These are phyloP conservation scores for Schizaphis graminum DNA, from an alignment of 2,888 invertebrate genomes.

Conservation along the genomic window DNA sequence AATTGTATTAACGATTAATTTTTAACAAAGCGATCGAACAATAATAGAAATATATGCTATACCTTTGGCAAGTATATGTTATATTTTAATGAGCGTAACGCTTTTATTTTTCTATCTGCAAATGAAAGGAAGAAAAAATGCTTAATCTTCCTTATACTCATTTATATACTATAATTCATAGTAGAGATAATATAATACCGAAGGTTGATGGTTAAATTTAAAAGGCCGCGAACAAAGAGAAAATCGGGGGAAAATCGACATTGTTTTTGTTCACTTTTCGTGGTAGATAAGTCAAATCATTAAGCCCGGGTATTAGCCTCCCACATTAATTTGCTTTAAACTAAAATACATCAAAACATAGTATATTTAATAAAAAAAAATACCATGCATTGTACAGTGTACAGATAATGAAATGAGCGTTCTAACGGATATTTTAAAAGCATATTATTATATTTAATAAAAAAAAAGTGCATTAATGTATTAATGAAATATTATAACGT, in stretches of 20 bases:
- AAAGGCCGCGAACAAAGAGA: not conserved
- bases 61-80: not conserved
- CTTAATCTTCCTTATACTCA: not conserved
- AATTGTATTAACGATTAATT: not conserved
- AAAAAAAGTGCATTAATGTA: not conserved
- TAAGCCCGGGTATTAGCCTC: not conserved
- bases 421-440: not conserved
- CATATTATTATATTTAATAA: not conserved
- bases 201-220: not conserved
- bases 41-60: no score
- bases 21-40: not conserved
- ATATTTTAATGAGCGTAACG: not conserved
- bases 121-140: not conserved
- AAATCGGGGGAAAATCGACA: not conserved
- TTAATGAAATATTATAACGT: not conserved
- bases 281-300: conserved; percentile 35
- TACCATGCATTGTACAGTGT: not conserved
- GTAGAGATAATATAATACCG: not conserved
- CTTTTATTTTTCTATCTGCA: not conserved
- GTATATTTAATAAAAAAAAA: not conserved
- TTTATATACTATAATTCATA: not conserved
- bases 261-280: conserved; percentile 38
- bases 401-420: not conserved
- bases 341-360: not conserved
- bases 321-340: not conserved